Conservation (phyloP, 2,113 vertebrate species). For the Apodemus sylvaticus region DNA sequence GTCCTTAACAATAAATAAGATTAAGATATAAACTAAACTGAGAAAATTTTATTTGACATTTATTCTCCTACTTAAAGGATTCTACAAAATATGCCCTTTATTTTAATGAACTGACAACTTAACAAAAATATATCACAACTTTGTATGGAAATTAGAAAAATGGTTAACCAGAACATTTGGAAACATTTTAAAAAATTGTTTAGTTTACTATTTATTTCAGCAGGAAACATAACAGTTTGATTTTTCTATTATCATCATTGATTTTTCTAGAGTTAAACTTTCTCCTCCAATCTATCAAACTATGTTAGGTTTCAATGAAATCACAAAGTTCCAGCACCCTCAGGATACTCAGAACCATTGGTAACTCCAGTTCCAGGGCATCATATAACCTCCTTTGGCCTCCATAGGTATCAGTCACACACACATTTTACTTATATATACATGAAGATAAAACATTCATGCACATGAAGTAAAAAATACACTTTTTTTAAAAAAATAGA, state of each 20-base stretch:
- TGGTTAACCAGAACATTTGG: not conserved
- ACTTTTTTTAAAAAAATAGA: not conserved
- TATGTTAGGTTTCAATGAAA: not conserved
- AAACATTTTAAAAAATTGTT: not conserved
- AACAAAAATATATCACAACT: constrained; percentile 16
- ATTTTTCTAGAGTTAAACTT: constrained; percentile 36
- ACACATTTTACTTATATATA: too few species aligned
- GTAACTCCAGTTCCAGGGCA: not conserved
- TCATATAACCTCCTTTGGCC: not conserved
- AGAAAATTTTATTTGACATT: not conserved
- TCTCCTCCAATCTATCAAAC: constrained; percentile 1
- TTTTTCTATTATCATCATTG: not conserved
- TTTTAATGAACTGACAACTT: not conserved
- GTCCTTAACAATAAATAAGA: not conserved
- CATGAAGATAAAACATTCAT: not conserved
- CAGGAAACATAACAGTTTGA: not conserved
- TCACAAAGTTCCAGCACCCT: not conserved
- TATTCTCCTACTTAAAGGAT: constrained; percentile 13
- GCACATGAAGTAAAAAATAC: not conserved
- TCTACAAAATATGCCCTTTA: not conserved
- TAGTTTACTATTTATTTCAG: not conserved
- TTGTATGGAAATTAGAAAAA: constrained; percentile 24
- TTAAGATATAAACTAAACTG: not conserved
- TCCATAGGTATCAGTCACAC: not conserved
- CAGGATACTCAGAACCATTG: not conserved